Base-by-base conservation (phyloP, 2,888 invertebrate species). In the Scotopteryx bipunctaria region DNA sequence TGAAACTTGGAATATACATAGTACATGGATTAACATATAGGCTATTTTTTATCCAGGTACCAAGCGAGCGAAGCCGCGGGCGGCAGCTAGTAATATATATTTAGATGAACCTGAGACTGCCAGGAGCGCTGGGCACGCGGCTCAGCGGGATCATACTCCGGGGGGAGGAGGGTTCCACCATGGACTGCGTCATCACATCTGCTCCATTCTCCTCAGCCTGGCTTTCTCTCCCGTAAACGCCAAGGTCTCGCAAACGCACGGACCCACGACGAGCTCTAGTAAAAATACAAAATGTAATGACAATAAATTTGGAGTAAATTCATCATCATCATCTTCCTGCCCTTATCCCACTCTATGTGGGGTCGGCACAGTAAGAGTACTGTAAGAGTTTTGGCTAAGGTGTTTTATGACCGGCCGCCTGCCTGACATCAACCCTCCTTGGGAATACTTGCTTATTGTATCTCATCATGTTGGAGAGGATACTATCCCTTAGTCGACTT, bases 91-190 rank as follows among this genome's bases (percentile, higher is more conserved):
- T 5, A 23, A 8, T n/a, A 4, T 23, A n/a, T 23, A 6, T 8
- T 8, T 6, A 8, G 1, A n/a, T 11, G 15, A 43, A 95, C 95
- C 94, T 93, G 57, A 95, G 91, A 63, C 94, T 94, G 62, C 94
- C 95, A 3, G 95, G 95, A 32, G 95, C 94, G 78, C 94, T 95
- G 57, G 95, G 95, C 46, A 95, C 83, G 91, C 92, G 67, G 87
- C 92, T 66, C 87, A 89, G 71, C 76, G 93, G 86, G 48, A 72
- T 69, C 48, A 52, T 52, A 15, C 46, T 52, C 17, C 52, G 25
- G 86, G 81, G 80, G 1, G 83, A 71, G 2, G 71, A 53, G 8
- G 83, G 76, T 51, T 91, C 86, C 60, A 91, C 86, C 67, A 91
- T 79, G 5, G 92, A 91, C 71, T 91, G 91, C 35, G 90, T 88